Conservation (phyloP, 2,888 invertebrate species). For the Polia nebulosa region DNA sequence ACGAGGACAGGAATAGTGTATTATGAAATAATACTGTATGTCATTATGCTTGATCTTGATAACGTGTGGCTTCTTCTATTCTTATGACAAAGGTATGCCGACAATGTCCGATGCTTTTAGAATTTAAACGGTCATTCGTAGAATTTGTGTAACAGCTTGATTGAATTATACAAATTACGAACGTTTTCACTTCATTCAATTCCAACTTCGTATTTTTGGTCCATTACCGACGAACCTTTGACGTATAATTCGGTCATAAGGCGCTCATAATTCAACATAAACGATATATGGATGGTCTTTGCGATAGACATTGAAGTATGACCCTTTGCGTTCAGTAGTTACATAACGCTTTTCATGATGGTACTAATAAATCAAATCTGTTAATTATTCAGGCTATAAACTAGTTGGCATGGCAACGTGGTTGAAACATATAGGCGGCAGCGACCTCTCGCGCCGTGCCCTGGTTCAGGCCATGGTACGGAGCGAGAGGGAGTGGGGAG, state of each 20-base stretch:
- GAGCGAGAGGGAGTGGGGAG: no score
- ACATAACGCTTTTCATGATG: slow-evolving; percentile 28
- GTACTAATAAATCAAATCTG: slow-evolving; percentile 53
- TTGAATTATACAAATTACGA: background rate
- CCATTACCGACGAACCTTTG: background rate
- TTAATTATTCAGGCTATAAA: slow-evolving; percentile 58
- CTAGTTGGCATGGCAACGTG: slow-evolving; percentile 53
- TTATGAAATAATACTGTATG: slow-evolving; percentile 22
- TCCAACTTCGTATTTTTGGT: background rate
- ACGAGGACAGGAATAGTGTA: slow-evolving; percentile 25
- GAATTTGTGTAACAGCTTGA: background rate
- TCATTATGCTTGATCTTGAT: slow-evolving; percentile 38
- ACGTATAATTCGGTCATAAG: background rate
- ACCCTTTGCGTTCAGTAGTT: slow-evolving; percentile 10
- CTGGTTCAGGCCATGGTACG: no score
- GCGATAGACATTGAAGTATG: slow-evolving; percentile 20
- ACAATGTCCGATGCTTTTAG: background rate
- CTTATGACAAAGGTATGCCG: slow-evolving; percentile 7
- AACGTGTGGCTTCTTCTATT: slow-evolving; percentile 48
- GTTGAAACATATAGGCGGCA: slow-evolving; percentile 45
- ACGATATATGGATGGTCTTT: background rate
- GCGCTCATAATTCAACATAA: slow-evolving; percentile 3
- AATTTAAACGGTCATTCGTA: background rate
- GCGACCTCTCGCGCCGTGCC: no score
- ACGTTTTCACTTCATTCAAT: background rate